Evolutionary conservation across 2,797 vertebrate species (phyloP).

Genomic region (Phrynocephalus vlangalii): DNA sequence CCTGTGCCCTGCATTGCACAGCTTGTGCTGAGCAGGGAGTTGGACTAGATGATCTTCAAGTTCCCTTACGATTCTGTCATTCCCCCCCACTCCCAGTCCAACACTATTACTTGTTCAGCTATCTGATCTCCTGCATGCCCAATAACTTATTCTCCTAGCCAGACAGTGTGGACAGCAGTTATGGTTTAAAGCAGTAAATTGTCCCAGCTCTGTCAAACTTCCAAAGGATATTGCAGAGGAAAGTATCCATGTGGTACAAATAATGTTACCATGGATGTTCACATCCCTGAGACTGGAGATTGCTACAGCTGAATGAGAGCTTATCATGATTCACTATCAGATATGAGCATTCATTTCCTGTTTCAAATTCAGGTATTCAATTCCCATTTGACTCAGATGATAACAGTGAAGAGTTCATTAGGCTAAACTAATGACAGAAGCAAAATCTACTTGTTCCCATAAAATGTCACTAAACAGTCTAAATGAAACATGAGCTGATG

Average conservation of each 20-base stretch:
- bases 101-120: neutral
- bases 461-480: neutral
- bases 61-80: neutral
- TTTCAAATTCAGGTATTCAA: slow-evolving; percentile 7
- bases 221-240: neutral
- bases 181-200: too few relatives aligned
- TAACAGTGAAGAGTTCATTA: slow-evolving; percentile 8
- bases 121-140: neutral
- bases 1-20: neutral
- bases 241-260: neutral
- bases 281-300: neutral
- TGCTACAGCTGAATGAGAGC: slow-evolving; percentile 4
- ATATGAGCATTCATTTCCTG: slow-evolving; percentile 9
- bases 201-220: too few relatives aligned
- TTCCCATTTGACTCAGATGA: slow-evolving; percentile 10
- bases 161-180: too few relatives aligned
- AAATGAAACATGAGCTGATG: neutral
- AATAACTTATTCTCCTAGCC: too few relatives aligned
- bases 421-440: neutral
- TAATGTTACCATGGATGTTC: neutral
- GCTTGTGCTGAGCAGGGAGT: neutral
- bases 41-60: neutral
- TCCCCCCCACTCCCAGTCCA: neutral
- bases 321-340: slow-evolving; percentile 6
- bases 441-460: neutral